Evolutionary conservation across 2,797 vertebrate genomes (phyloP).

Genomic region (Euthynnus affinis): DNA sequence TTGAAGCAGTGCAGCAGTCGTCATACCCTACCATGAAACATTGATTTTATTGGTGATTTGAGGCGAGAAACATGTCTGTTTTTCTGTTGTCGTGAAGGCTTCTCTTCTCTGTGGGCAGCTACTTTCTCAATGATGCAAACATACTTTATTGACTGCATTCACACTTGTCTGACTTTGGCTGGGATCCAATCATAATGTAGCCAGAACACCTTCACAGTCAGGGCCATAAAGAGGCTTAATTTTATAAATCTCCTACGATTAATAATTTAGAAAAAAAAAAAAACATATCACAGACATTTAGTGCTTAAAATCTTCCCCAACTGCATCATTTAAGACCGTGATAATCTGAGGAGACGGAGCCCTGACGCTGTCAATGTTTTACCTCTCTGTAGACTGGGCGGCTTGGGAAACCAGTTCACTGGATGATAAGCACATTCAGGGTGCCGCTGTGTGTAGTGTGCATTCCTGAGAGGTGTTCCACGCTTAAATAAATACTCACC

Average conservation of each 20-base stretch:
- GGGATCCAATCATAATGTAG: slow-evolving; percentile 25
- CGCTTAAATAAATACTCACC: slow-evolving; percentile 65
- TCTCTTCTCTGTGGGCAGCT: slow-evolving; percentile 5
- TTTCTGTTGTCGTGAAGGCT: slow-evolving; percentile 10
- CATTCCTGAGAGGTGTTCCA: slow-evolving; percentile 68
- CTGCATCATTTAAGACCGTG: neutral
- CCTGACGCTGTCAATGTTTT: slow-evolving; percentile 61
- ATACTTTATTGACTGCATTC: slow-evolving; percentile 10
- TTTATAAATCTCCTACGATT: slow-evolving; percentile 24
- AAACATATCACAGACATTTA: slow-evolving; percentile 16
- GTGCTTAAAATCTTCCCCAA: neutral
- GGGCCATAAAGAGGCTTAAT: slow-evolving; percentile 16
- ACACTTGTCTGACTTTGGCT: slow-evolving; percentile 20
- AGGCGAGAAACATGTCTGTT: neutral
- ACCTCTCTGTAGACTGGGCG: slow-evolving; percentile 35
- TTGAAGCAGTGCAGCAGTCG: neutral
- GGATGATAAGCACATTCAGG: slow-evolving; percentile 42
- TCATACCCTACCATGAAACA: neutral
- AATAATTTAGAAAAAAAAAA: neutral
- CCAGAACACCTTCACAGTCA: slow-evolving; percentile 34
- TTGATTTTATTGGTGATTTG: slow-evolving; percentile 4
- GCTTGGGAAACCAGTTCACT: slow-evolving; percentile 39
- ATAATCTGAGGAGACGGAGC: slow-evolving; percentile 9
- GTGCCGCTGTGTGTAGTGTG: slow-evolving; percentile 24
- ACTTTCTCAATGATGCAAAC: slow-evolving; percentile 38